Evolutionary conservation across 2,113 vertebrate species (phyloP).

Genomic region (Sinocyclocheilus rhinocerous): DNA sequence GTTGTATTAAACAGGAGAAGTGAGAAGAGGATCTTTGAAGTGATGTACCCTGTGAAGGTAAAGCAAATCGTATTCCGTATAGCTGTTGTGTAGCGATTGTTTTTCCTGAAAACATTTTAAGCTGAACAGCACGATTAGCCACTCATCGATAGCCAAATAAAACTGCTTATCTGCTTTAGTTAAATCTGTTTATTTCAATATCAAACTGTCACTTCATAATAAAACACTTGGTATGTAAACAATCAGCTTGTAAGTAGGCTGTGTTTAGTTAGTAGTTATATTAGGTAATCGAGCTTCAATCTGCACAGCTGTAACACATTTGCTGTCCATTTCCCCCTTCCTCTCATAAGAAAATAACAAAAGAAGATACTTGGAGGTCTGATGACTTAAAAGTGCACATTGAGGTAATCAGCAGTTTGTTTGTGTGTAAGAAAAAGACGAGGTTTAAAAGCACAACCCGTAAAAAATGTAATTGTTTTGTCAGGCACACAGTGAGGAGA

Average conservation of each 20-base stretch:
- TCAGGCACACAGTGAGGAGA: slow-evolving; percentile 55
- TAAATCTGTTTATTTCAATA: not conserved
- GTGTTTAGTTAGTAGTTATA: not conserved
- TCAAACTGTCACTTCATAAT: not conserved
- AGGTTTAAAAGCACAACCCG: not conserved
- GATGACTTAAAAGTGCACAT: slow-evolving; percentile 87
- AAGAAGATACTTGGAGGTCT: slow-evolving; percentile 93
- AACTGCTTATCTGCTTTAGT: not conserved
- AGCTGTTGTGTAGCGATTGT: not conserved
- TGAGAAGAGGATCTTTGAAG: slow-evolving; percentile 17
- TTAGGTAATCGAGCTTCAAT: not conserved
- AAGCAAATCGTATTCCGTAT: not conserved
- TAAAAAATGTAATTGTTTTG: slow-evolving; percentile 32
- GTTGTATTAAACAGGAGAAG: slow-evolving; percentile 7
- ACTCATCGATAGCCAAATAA: not conserved
- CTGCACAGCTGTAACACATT: not conserved
- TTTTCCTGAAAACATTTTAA: not conserved
- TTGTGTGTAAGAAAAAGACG: not conserved
- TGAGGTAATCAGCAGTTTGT: slow-evolving; percentile 67
- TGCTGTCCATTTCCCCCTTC: not conserved
- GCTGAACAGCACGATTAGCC: not conserved
- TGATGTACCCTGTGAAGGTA: slow-evolving; percentile 74
- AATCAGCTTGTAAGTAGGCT: not conserved
- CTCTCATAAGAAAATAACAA: slow-evolving; percentile 80
- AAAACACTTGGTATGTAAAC: not conserved